Percentiles rank a stretch among this genome's conserved stretches.
Conservation (phyloP, 2,888 invertebrate species). For the Tinea pellionella region DNA sequence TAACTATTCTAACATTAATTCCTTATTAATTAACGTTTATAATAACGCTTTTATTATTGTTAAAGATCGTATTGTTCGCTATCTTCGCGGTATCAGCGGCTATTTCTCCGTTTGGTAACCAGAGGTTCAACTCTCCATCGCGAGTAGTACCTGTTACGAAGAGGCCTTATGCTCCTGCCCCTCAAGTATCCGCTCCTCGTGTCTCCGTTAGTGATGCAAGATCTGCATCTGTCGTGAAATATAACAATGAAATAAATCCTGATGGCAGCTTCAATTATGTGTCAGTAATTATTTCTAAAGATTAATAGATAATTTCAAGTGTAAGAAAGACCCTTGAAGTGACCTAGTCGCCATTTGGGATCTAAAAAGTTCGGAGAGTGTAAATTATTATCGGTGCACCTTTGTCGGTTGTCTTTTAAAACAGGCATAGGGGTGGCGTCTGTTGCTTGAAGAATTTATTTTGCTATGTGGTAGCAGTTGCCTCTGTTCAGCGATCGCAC, state of each 20-base stretch:
- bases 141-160: conserved; percentile 20
- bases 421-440: too few species aligned
- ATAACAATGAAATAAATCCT: conserved; percentile 44
- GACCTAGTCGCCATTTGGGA: too few species aligned
- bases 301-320: too few species aligned
- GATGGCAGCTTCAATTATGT: conserved; percentile 61
- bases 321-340: too few species aligned
- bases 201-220: conserved; percentile 25
- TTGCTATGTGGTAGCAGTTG: too few species aligned
- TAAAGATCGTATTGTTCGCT: conserved; percentile 14
- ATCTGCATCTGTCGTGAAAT: conserved; percentile 38
- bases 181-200: conserved; percentile 4
- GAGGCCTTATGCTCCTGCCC: conserved; percentile 4
- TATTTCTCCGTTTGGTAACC: not conserved
- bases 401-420: too few species aligned
- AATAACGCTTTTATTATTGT: not conserved
- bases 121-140: conserved; percentile 18
- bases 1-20: not conserved
- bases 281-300: too few species aligned
- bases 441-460: too few species aligned
- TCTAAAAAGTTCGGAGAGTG: too few species aligned
- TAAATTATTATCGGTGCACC: too few species aligned
- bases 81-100: conserved; percentile 18
- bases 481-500: too few species aligned
- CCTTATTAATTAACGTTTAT: not conserved